Base-by-base conservation (phyloP, 2,113 vertebrate species). In the Rhabdornis inornatus region DNA sequence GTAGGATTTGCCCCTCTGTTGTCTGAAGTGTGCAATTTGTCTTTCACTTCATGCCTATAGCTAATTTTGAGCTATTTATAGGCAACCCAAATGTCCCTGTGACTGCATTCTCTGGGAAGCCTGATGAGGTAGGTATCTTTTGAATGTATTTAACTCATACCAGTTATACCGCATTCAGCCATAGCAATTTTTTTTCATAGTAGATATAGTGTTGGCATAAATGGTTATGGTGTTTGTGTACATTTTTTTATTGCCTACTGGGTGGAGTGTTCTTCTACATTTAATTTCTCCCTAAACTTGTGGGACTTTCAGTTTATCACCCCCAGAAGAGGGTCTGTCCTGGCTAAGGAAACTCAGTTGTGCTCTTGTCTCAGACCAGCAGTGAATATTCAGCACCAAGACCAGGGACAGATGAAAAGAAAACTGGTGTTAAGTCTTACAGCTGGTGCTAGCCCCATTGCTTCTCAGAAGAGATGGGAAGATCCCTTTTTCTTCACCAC, bases 311-410 rank as follows among this genome's bases (percentile, higher is more conserved):
- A 25, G 18, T 83, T 70, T 87, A 10, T 31, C 27, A 65, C 0
- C 15, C 25, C 7, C 12, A 19, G 42, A 89, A 77, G 25, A 87
- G 17, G 15, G 6, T 4, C 44, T 60, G 27, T 49, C 37, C 35
- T 42, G 39, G 20, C 11, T 56, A 31, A 56, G 22, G 57, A 85
- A 83, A 65, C 10, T 17, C 5, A 10, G 8, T 9, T 31, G n/a
- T 44, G 17, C 5, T 9, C 18, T 37, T 18, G 16, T 78, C 23
- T 69, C 16, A 55, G 33, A 56, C 6, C 31, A 59, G n/a, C 20
- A 33, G 15, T 18, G n/a, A 86, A 56, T 42, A 25, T 44, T 93
- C 84, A 91, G 82, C 57, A 93, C 52, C 44, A 87, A 87, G 85
- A 93, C 33, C 52, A 89, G 78, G 44, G 82, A 39, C 49, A 84